Conservation (phyloP, 2,888 invertebrate genomes). For the Copidosoma aretas region DNA sequence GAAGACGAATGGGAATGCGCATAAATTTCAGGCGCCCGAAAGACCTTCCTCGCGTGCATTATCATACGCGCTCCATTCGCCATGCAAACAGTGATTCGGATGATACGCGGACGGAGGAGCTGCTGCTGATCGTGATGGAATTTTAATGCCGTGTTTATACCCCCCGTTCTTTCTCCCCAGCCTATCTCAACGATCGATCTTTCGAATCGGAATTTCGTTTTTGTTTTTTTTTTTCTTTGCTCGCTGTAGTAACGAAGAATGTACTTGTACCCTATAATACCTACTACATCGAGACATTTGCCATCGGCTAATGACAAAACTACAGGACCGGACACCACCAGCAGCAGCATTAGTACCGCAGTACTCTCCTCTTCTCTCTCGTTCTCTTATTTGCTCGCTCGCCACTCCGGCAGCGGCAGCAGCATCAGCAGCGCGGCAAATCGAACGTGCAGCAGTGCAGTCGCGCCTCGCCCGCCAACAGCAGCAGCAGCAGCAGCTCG, state of each 20-base stretch:
- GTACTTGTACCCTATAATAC: constrained; percentile 60
- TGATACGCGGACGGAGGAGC: constrained; percentile 34
- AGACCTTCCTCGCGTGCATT: neutral
- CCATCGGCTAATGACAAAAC: constrained; percentile 63
- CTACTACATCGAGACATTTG: too few relatives aligned
- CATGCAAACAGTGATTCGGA: constrained; percentile 38
- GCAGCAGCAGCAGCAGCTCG: too few relatives aligned
- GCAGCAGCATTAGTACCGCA: constrained; percentile 36
- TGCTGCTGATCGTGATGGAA: constrained; percentile 54
- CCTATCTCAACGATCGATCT: neutral
- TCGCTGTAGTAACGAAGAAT: constrained; percentile 27
- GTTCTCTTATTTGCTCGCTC: constrained; percentile 23
- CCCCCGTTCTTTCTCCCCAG: constrained; percentile 35
- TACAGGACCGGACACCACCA: constrained; percentile 56
- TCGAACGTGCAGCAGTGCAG: constrained; percentile 28
- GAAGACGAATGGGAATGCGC: constrained; percentile 49
- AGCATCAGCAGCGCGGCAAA: constrained; percentile 37
- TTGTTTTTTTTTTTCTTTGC: neutral
- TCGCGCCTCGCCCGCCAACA: constrained; percentile 16
- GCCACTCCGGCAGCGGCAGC: constrained; percentile 21
- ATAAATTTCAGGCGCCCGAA: constrained; percentile 51
- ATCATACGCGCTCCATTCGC: constrained; percentile 30
- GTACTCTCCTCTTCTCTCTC: constrained; percentile 21
- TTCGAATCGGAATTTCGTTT: neutral
- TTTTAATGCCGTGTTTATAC: constrained; percentile 53